phyloP scores from a whole-genome alignment of 2,113 vertebrate genomes.

The Mixornis gularis region DNA sequence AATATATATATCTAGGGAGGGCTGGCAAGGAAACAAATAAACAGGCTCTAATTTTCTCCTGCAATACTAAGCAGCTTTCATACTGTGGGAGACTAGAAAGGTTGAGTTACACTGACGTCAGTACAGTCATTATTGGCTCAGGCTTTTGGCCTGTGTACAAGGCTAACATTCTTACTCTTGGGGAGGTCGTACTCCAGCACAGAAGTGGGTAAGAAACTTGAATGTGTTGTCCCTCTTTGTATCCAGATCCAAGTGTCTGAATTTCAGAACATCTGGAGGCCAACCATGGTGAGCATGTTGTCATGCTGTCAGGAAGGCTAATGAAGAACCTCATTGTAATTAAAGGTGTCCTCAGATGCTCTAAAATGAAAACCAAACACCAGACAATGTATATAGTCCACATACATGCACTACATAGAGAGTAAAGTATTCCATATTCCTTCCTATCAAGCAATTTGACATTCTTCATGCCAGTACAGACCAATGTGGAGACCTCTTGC shows the following conservation, averaged over 20 bases:
- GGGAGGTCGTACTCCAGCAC: not conserved
- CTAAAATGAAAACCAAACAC: not conserved
- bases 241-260: not conserved
- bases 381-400: not conserved
- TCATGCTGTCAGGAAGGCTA: not conserved
- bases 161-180: not conserved
- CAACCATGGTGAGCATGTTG: fast-evolving
- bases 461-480: not conserved
- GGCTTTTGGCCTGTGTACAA: not conserved
- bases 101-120: not conserved
- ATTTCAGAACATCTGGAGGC: not conserved
- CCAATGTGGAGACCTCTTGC: not conserved
- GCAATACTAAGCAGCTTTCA: not conserved
- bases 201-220: not conserved
- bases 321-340: not conserved
- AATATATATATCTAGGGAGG: not conserved
- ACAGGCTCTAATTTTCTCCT: slow-evolving; percentile 14
- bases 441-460: not conserved
- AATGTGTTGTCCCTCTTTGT: not conserved
- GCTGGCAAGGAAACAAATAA: not conserved
- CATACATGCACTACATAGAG: not conserved
- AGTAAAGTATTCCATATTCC: not conserved
- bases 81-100: not conserved
- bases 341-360: not conserved
- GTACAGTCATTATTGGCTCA: not conserved